Percentiles rank a stretch among this genome's conserved stretches.
These are phyloP conservation scores for Nematostella vectensis DNA, from an alignment of 92 coral and sea anemone species.

Conservation along the genomic window DNA sequence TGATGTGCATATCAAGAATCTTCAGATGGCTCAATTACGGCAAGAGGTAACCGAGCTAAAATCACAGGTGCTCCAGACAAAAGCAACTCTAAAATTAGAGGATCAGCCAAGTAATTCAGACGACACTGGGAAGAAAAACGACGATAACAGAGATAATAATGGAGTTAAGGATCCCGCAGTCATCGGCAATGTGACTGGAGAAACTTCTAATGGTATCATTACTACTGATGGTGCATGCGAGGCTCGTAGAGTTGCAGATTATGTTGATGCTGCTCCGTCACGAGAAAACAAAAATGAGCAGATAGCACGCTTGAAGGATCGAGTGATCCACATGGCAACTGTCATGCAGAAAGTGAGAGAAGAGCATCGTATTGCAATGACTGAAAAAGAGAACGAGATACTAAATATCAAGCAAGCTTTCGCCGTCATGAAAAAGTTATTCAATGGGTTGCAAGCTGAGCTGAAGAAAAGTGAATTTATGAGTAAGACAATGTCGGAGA, in stretches of 20 bases:
- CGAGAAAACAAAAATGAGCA: conserved; percentile 6
- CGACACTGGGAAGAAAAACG: neutral
- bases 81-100: neutral
- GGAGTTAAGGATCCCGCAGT: neutral
- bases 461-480: conserved; percentile 43
- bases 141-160: neutral
- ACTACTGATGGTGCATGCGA: neutral
- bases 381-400: conserved; percentile 37
- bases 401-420: conserved; percentile 38
- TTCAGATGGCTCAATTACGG: conserved; percentile 3
- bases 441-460: conserved; percentile 55
- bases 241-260: neutral
- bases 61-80: neutral
- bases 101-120: neutral
- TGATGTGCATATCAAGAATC: conserved; percentile 13
- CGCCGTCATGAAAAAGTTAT: conserved; percentile 41
- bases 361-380: conserved; percentile 23
- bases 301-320: conserved; percentile 5
- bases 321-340: conserved; percentile 9
- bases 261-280: neutral
- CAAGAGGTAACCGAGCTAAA: neutral
- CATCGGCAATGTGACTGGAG: neutral
- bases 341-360: conserved; percentile 20
- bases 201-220: neutral
- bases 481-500: conserved; percentile 10